Conservation (phyloP, 1,140 invertebrate species). For the Drosophila takahashii region DNA sequence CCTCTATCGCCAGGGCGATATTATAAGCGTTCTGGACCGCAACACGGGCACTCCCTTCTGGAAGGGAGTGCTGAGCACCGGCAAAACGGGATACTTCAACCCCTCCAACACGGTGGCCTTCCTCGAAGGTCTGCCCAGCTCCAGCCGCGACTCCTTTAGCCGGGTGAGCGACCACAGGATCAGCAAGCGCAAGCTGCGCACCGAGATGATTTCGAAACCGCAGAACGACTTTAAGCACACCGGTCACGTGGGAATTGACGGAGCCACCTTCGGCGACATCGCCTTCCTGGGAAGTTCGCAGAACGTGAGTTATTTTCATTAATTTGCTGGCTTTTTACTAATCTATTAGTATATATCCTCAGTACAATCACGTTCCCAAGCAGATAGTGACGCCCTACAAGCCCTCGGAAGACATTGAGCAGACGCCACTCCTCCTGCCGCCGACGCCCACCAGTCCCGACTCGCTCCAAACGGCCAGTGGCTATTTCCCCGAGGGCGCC, state of each 20-base stretch:
- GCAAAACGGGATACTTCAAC: constrained; percentile 95
- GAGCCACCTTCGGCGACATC: constrained; percentile 98
- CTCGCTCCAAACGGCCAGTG: constrained; percentile 85
- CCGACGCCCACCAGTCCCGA: constrained; percentile 86
- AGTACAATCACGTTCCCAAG: constrained; percentile 92
- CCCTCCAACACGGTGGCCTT: constrained; percentile 95
- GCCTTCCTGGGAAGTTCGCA: constrained; percentile 89
- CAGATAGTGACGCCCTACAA: constrained; percentile 95
- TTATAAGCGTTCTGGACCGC: constrained; percentile 97
- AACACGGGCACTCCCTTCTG: constrained; percentile 88
- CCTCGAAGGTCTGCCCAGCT: constrained; percentile 91
- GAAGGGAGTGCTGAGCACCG: constrained; percentile 93
- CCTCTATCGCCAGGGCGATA: constrained; percentile 93
- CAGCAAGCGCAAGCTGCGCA: constrained; percentile 89
- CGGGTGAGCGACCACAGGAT: constrained; percentile 84
- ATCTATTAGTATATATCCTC: neutral
- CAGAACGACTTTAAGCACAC: constrained; percentile 99
- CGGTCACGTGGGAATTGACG: constrained; percentile 98
- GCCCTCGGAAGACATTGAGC: constrained; percentile 91
- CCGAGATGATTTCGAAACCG: constrained; percentile 98
- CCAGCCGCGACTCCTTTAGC: constrained; percentile 81
- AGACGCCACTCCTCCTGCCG: constrained; percentile 86
- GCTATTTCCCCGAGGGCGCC: constrained; percentile 78
- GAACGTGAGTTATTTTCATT: constrained; percentile 84
- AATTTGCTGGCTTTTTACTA: neutral